These are phyloP conservation scores for Arion vulgaris DNA, from an alignment of 1,140 invertebrate species.

Conservation along the genomic window DNA sequence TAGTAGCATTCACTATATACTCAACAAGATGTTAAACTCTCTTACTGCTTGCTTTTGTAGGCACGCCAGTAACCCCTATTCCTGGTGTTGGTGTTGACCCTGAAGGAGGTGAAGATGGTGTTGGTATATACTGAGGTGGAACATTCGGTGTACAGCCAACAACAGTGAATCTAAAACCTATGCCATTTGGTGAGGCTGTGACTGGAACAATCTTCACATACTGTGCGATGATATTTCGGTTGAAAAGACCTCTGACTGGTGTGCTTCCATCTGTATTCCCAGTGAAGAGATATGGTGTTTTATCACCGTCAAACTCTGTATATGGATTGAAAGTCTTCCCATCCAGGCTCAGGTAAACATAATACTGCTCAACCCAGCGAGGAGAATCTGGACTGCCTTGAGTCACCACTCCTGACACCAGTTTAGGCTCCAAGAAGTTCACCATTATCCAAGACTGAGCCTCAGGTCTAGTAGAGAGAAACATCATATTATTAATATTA, in stretches of 20 bases:
- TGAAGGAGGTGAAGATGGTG: not conserved
- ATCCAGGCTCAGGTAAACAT: conserved; percentile 73
- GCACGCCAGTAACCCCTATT: not conserved
- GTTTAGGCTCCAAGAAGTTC: conserved; percentile 80
- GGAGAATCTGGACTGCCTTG: conserved; percentile 72
- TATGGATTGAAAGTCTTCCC: conserved; percentile 49
- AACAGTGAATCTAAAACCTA: conserved; percentile 53
- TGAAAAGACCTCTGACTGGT: conserved; percentile 53
- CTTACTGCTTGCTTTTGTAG: not conserved
- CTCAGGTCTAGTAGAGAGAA: conserved; percentile 32
- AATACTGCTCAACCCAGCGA: conserved; percentile 83
- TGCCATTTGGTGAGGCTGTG: conserved; percentile 13
- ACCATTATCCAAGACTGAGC: conserved; percentile 60
- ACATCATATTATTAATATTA: not conserved
- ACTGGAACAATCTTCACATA: conserved; percentile 53
- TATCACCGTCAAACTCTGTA: conserved; percentile 36
- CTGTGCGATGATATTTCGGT: conserved; percentile 52
- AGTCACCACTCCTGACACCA: conserved; percentile 84
- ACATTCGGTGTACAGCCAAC: conserved; percentile 51
- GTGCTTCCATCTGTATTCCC: conserved; percentile 54
- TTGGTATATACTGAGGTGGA: not conserved
- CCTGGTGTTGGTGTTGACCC: not conserved
- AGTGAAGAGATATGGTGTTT: conserved; percentile 46
- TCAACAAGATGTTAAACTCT: not conserved
- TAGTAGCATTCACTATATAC: not conserved